phyloP scores from a whole-genome alignment of 2,888 invertebrate genomes.

The Amiota mariae region DNA sequence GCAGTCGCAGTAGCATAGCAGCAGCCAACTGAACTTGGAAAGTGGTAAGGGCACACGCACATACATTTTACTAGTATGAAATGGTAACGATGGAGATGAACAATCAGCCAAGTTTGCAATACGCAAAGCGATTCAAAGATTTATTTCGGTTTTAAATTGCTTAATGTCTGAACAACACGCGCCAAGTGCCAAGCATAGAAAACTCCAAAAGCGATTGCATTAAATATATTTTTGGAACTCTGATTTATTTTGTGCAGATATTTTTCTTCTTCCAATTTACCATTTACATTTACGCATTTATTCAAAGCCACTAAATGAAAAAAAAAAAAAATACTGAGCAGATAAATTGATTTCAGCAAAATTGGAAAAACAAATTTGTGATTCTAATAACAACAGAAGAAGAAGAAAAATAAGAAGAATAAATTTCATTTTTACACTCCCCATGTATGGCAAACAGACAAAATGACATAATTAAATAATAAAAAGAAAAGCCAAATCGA shows the following conservation, averaged over 20 bases:
- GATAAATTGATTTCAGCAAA: not conserved
- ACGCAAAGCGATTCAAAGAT: conserved; percentile 40
- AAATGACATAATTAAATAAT: not conserved
- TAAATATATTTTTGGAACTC: conserved; percentile 39
- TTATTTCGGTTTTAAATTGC: conserved; percentile 60
- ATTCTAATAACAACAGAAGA: not conserved
- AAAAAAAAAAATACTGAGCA: not conserved
- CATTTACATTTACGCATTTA: conserved; percentile 21
- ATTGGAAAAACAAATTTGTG: not conserved
- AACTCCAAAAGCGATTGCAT: no score
- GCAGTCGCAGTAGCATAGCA: not conserved
- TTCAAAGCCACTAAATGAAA: no score
- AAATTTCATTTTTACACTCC: not conserved
- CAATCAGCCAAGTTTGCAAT: conserved; percentile 1
- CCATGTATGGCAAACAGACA: no score
- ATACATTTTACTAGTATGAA: not conserved
- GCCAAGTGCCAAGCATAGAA: no score
- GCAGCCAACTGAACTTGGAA: not conserved
- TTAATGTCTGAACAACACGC: conserved; percentile 41
- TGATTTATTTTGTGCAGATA: conserved; percentile 45
- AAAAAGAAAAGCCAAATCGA: not conserved
- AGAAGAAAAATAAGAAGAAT: not conserved
- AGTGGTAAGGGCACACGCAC: not conserved
- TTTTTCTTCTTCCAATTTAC: no score
- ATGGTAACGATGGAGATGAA: conserved; percentile 4